These are phyloP conservation scores for Pitta sordida DNA, from an alignment of 2,113 vertebrate species.

Conservation along the genomic window DNA sequence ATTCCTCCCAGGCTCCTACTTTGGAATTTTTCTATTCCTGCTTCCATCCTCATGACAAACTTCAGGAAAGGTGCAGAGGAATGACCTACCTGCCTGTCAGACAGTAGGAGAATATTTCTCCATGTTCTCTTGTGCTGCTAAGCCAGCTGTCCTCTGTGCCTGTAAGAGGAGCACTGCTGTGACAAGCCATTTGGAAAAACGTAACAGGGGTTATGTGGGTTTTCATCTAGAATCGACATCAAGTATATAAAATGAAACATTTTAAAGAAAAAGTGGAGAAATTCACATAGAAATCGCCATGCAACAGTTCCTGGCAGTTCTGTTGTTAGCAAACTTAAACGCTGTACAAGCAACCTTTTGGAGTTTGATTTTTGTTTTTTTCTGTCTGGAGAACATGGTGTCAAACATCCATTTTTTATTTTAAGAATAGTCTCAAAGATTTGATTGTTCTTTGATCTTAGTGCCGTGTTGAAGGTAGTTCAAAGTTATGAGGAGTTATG, in stretches of 20 bases:
- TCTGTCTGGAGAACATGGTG: not conserved
- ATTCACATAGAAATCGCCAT: not conserved
- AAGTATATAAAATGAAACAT: not conserved
- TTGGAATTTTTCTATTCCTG: not conserved
- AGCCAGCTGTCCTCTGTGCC: not conserved
- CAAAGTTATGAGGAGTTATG: constrained; percentile 49
- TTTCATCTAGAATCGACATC: not conserved
- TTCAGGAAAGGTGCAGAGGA: not conserved
- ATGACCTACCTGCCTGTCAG: not conserved
- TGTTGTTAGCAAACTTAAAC: not conserved
- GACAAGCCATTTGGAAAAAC: not conserved
- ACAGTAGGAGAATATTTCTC: not conserved
- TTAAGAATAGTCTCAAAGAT: constrained; percentile 12
- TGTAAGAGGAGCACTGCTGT: not conserved
- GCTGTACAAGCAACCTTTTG: not conserved
- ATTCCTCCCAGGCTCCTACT: not conserved
- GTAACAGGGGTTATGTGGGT: not conserved
- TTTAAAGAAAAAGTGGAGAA: not conserved
- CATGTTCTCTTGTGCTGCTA: not conserved
- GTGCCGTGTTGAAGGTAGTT: constrained; percentile 49
- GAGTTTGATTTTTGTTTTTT: not conserved
- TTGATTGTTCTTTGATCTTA: constrained; percentile 23
- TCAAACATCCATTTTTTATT: not conserved
- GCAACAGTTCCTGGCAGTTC: not conserved
- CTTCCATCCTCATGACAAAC: not conserved